These are phyloP conservation scores for Gastracanthus pulcherrimus DNA, from an alignment of 2,888 invertebrate species.

Conservation along the genomic window DNA sequence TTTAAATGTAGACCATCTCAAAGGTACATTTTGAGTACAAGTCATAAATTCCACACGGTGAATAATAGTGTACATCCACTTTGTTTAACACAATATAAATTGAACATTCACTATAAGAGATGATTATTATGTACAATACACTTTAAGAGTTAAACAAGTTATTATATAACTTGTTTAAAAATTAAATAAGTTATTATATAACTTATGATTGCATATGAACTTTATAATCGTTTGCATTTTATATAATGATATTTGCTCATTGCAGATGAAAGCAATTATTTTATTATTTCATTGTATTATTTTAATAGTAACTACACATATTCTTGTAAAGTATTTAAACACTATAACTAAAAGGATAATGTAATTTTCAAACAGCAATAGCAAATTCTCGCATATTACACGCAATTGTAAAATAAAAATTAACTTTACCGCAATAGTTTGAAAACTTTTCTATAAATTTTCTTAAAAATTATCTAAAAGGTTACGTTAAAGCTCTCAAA, in stretches of 20 bases:
- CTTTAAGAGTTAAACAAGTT: no score
- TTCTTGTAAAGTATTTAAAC: no score
- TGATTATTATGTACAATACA: neutral
- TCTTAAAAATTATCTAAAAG: neutral
- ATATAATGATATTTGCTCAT: neutral
- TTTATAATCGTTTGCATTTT: neutral
- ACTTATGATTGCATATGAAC: neutral
- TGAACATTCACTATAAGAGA: neutral
- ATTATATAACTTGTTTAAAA: no score
- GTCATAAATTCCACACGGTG: no score
- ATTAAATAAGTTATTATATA: neutral
- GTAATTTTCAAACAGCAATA: neutral
- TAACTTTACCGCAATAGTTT: neutral
- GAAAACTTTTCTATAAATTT: neutral
- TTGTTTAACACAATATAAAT: neutral
- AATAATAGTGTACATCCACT: neutral
- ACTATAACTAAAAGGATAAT: no score
- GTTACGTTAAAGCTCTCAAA: neutral
- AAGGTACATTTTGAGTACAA: no score
- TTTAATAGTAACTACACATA: no score
- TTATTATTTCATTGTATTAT: no score
- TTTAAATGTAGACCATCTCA: no score
- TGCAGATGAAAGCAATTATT: neutral
- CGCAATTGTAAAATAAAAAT: neutral
- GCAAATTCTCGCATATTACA: neutral